Conservation (phyloP, 2,797 vertebrate species). For the Eidolon dupreanum region DNA sequence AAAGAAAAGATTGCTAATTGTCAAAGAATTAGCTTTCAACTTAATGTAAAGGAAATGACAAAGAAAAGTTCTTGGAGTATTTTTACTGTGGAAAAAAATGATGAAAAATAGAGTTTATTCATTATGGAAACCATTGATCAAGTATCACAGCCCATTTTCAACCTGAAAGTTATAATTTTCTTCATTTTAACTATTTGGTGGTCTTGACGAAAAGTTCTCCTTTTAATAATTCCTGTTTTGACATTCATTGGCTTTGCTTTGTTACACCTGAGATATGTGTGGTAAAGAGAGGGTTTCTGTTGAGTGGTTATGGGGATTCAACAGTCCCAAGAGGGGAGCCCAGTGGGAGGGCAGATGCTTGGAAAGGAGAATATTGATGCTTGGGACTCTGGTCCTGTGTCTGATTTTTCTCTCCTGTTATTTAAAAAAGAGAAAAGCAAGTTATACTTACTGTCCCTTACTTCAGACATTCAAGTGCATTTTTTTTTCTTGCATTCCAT, state of each 20-base stretch:
- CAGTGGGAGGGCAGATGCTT: not conserved
- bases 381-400: not conserved
- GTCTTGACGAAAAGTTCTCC: conserved; percentile 46
- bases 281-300: not conserved
- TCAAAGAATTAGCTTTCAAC: conserved; percentile 54
- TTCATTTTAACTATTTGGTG: conserved; percentile 20
- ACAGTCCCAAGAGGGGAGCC: not conserved
- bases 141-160: conserved; percentile 24
- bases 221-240: not conserved
- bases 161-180: conserved; percentile 53
- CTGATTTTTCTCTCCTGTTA: not conserved
- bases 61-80: conserved; percentile 57
- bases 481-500: not conserved
- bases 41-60: not conserved
- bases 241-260: not conserved
- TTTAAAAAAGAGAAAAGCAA: not conserved
- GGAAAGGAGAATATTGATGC: not conserved
- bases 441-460: fast-evolving
- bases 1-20: conserved; percentile 72
- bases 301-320: not conserved
- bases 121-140: conserved; percentile 20
- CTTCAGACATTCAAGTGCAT: not conserved
- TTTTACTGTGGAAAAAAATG: not conserved
- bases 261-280: not conserved
- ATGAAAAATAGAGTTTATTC: conserved; percentile 50